Percentiles rank a stretch among this genome's conserved stretches.
phyloP scores from a whole-genome alignment of 1,140 invertebrate genomes.

The Campoletis sonorensis region DNA sequence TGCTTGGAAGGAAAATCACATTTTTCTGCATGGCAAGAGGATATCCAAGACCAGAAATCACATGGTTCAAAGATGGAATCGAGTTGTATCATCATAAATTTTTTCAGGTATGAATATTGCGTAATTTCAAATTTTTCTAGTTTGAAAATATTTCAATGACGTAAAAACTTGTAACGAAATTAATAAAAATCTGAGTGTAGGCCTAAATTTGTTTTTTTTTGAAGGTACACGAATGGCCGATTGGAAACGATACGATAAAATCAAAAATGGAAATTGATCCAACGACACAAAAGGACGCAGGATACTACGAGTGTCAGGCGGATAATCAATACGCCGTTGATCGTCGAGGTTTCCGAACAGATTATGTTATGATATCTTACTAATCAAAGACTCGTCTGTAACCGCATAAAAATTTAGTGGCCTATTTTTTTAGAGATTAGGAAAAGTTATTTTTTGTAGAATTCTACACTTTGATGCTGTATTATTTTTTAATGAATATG shows the following conservation, averaged over 20 bases:
- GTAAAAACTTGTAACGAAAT: neutral
- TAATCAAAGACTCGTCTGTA: conserved; percentile 61
- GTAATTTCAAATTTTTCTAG: neutral
- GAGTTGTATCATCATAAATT: conserved; percentile 93
- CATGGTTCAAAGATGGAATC: conserved; percentile 94
- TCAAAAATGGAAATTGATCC: conserved; percentile 96
- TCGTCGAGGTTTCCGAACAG: conserved; percentile 82
- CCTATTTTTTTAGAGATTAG: neutral
- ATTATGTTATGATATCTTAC: conserved; percentile 83
- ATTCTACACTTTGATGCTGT: neutral
- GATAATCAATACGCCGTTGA: conserved; percentile 88
- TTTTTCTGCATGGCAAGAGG: conserved; percentile 93
- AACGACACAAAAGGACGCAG: conserved; percentile 89
- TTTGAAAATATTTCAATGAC: neutral
- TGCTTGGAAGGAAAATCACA: conserved; percentile 93
- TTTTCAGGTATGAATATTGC: conserved; percentile 83
- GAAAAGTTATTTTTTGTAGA: neutral
- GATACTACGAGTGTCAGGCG: conserved; percentile 85
- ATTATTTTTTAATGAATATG: too few relatives aligned
- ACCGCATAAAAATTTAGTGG: neutral
- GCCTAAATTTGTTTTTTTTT: conserved; percentile 53
- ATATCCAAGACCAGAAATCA: conserved; percentile 89
- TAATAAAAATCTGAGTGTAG: neutral
- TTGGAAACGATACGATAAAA: conserved; percentile 89
- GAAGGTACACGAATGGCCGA: conserved; percentile 91